Percentiles rank a stretch among this genome's conserved stretches.
Evolutionary conservation across 2,113 vertebrate genomes (phyloP).

Genomic region (Tragelaphus buxtoni): DNA sequence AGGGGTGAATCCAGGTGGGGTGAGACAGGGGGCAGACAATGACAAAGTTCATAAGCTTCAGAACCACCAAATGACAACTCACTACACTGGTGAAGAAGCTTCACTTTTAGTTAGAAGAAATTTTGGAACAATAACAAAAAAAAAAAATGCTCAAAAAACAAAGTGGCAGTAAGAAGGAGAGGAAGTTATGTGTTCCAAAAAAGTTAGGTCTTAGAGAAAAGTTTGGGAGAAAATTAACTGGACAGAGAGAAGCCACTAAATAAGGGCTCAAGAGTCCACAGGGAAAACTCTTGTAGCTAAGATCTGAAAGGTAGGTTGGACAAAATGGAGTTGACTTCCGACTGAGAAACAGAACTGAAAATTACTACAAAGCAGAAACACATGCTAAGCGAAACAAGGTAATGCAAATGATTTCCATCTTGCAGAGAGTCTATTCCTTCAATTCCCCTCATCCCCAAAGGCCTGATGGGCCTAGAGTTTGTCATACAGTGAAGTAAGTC

Average conservation of each 20-base stretch:
- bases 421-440: background rate
- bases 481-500: background rate
- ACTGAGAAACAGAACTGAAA: background rate
- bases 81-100: background rate
- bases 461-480: background rate
- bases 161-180: too few species aligned
- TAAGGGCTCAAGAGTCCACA: background rate
- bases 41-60: background rate
- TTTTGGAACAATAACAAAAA: background rate
- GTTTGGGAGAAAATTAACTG: background rate
- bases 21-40: accelerated
- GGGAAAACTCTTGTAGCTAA: background rate
- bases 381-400: background rate
- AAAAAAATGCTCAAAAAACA: accelerated
- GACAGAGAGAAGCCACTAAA: background rate
- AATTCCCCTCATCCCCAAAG: background rate
- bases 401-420: background rate
- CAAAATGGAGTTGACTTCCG: background rate
- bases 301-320: background rate
- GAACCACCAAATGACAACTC: background rate
- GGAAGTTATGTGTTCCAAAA: background rate
- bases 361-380: background rate
- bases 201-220: background rate
- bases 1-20: background rate
- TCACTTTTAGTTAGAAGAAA: background rate